Conservation (phyloP, 2,113 vertebrate species). For the Oryzias curvinotus region DNA sequence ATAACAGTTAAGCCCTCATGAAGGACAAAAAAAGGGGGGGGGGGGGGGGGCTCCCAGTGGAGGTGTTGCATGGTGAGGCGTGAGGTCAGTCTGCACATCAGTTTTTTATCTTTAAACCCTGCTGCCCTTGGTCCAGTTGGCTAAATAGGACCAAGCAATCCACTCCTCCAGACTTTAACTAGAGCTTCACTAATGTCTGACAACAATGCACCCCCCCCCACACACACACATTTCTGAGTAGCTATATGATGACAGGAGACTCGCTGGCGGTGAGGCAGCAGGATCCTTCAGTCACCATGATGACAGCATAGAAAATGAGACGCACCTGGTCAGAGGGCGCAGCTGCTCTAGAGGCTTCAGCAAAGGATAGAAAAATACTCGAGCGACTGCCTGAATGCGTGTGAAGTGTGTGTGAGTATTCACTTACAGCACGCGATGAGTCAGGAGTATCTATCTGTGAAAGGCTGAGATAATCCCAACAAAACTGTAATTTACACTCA, state of each 20-base stretch:
- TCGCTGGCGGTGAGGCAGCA: conserved; percentile 10
- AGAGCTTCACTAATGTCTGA: conserved; percentile 2
- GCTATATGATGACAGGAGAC: conserved; percentile 6
- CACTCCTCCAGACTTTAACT: conserved; percentile 10
- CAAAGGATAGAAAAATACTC: conserved; percentile 30
- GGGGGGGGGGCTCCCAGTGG: conserved; percentile 4
- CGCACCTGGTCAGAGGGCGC: conserved; percentile 55
- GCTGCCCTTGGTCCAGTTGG: conserved; percentile 12
- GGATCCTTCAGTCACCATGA: conserved; percentile 33
- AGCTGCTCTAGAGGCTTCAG: conserved; percentile 55
- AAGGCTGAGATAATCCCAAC: conserved; percentile 13
- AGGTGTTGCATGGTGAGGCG: conserved; percentile 13
- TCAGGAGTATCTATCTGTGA: conserved; percentile 27
- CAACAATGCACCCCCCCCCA: not conserved
- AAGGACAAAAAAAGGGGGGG: not conserved
- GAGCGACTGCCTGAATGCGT: conserved; percentile 21
- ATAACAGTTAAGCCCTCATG: conserved; percentile 34
- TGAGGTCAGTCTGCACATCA: conserved; percentile 24
- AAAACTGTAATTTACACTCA: too few relatives aligned
- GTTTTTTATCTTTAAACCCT: conserved; percentile 38
- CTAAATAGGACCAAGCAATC: conserved; percentile 4
- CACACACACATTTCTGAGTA: conserved; percentile 13
- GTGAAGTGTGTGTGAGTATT: conserved; percentile 10
- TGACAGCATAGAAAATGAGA: conserved; percentile 46
- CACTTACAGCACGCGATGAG: conserved; percentile 36